Base-by-base conservation (phyloP, 2,113 vertebrate genomes). In the Toxostoma redivivum region DNA sequence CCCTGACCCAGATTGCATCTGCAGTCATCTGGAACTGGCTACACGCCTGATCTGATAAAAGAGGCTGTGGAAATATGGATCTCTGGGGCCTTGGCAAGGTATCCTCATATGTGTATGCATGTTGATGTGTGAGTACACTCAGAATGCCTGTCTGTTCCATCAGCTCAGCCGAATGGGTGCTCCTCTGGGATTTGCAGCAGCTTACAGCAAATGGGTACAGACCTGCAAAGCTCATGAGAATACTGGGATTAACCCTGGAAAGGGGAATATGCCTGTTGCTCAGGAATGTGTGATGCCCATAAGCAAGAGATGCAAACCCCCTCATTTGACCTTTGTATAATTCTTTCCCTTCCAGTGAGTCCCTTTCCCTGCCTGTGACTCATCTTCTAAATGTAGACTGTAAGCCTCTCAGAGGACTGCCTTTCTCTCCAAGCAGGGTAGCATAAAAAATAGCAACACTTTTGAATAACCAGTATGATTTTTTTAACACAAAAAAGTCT, bases 381-480 rank as follows among this genome's bases (percentile, higher is more conserved):
- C 96, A 96, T 97, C 86, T 73, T 81, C 94, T 96, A 95, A 95
- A 96, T 73, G 92, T 60, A 91, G 93, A 19, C 85, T 60, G n/a
- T 35, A 58, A 91, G 66, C 71, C 81, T 95, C 93, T 94, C 94
- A 15, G 72, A 94, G 95, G 93, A 95, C 89, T 56, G 78, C 71
- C 78, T 82, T 74, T 81, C 30, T 71, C 86, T 94, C 57, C 19
- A 62, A 81, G 60, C 81, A 72, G 56, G 73, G 51, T 5, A 81
- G 86, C 73, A 84, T 74, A 65, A 92, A 94, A 94, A 95, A 85
- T 77, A 92, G 94, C 91, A 94, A 58, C 3, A 14, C 66, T 85
- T 71, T 60, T 91, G 73, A 96, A 94, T 91, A 97, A 92, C 65
- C 51, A 24, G 64, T n/a, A 24, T 89, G 70, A 76, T 58, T 88